These are phyloP conservation scores for Lepidochitona cinerea DNA, from an alignment of 2,888 invertebrate genomes.

Conservation along the genomic window DNA sequence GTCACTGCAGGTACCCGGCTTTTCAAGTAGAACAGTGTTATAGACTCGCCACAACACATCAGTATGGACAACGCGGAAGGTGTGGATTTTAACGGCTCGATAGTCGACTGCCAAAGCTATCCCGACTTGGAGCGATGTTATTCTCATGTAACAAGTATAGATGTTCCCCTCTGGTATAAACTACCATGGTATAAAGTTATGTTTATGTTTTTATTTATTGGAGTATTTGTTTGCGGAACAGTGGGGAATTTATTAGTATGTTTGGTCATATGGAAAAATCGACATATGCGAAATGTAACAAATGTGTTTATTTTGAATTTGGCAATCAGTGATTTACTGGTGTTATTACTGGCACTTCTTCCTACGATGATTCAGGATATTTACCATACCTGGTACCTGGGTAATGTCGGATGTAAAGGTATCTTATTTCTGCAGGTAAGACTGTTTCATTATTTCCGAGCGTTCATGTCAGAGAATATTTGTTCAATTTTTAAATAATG, in stretches of 20 bases:
- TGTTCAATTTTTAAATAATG: too few relatives aligned
- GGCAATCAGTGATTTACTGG: conserved; percentile 85
- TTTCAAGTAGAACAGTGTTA: too few relatives aligned
- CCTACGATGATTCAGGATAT: conserved; percentile 91
- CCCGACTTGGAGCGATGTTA: too few relatives aligned
- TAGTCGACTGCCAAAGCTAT: too few relatives aligned
- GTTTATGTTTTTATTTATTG: conserved; percentile 80
- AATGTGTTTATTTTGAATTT: conserved; percentile 92
- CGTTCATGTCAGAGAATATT: too few relatives aligned
- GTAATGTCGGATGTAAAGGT: conserved; percentile 84
- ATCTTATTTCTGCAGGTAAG: conserved; percentile 89
- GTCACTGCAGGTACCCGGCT: too few relatives aligned
- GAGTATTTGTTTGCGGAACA: conserved; percentile 84
- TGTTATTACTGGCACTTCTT: conserved; percentile 87
- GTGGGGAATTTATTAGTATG: conserved; percentile 89
- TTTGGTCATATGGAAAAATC: conserved; percentile 86
- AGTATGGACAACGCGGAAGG: too few relatives aligned
- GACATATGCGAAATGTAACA: conserved; percentile 85
- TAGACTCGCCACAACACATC: too few relatives aligned
- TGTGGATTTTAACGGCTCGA: too few relatives aligned
- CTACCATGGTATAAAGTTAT: conserved; percentile 80
- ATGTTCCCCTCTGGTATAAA: too few relatives aligned
- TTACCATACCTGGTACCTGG: conserved; percentile 92
- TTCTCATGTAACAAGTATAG: too few relatives aligned
- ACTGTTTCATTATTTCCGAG: not conserved